Conservation (phyloP, 2,797 vertebrate species). For the Atherinosoma microstoma region DNA sequence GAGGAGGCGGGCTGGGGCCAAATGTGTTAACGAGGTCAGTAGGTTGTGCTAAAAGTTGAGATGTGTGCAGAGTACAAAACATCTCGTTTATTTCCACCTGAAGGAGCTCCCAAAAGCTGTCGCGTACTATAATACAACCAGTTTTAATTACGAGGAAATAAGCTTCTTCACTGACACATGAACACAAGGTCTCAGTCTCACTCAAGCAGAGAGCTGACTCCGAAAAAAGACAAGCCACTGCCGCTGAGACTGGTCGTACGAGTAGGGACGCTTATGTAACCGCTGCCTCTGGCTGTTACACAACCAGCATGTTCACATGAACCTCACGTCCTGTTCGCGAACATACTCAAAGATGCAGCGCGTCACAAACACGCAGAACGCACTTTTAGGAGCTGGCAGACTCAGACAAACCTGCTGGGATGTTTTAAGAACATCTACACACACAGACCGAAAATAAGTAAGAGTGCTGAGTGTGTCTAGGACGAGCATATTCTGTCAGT, state of each 20-base stretch:
- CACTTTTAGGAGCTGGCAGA: conserved; percentile 10
- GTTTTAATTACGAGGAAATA: conserved; percentile 6
- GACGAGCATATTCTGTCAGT: neutral
- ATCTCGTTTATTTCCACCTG: neutral
- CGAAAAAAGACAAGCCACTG: conserved; percentile 50
- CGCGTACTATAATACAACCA: neutral
- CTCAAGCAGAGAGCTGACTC: conserved; percentile 42
- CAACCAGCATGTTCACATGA: conserved; percentile 72
- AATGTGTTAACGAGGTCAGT: conserved; percentile 19
- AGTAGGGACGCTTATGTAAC: conserved; percentile 73
- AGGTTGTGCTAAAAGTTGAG: conserved; percentile 1
- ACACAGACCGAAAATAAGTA: neutral
- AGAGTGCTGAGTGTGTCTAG: neutral
- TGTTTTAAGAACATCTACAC: conserved; percentile 22
- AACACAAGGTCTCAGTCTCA: neutral
- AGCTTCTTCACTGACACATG: conserved; percentile 12
- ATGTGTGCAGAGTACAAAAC: neutral
- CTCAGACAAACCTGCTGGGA: neutral
- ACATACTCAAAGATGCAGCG: conserved; percentile 14
- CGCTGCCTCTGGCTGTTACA: conserved; percentile 74
- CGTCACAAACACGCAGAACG: conserved; percentile 4
- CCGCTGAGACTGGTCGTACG: conserved; percentile 52
- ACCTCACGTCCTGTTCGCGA: conserved; percentile 40
- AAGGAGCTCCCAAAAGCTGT: neutral
- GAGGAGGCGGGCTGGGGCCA: neutral